A percentile compares a stretch with the other conserved stretches of the same genome.
Evolutionary conservation across 2,113 vertebrate genomes (phyloP).

Genomic region (Salvelinus fontinalis): DNA sequence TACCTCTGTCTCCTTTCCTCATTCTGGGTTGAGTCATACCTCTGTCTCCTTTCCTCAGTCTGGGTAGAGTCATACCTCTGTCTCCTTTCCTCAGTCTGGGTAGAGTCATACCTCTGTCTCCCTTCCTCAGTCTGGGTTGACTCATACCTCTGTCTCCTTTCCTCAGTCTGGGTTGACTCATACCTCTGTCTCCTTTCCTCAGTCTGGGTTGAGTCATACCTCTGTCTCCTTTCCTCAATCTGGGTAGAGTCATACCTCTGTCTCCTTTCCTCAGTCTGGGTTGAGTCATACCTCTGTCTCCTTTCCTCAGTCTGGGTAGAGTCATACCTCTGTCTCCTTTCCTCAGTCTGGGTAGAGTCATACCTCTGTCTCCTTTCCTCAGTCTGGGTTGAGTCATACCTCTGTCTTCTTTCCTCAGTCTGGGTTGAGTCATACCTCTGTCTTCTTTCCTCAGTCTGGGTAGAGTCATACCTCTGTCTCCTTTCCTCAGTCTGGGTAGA

Average conservation of each 20-base stretch:
- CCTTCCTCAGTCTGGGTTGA: conserved; percentile 35
- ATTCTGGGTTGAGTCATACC: conserved; percentile 48
- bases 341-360: conserved; percentile 45
- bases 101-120: conserved; percentile 38
- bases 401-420: too few relatives aligned
- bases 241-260: conserved; percentile 49
- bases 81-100: too few relatives aligned
- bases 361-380: neutral
- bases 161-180: too few relatives aligned
- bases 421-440: conserved; percentile 25
- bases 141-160: conserved; percentile 31
- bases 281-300: too few relatives aligned
- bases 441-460: conserved; percentile 30
- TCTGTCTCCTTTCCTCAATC: conserved; percentile 34
- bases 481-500: too few relatives aligned
- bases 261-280: too few relatives aligned
- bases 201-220: conserved; percentile 12
- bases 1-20: conserved; percentile 42
- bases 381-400: too few relatives aligned
- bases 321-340: conserved; percentile 40
- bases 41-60: too few relatives aligned
- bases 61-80: too few relatives aligned
- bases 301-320: too few relatives aligned
- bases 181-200: too few relatives aligned
- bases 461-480: conserved; percentile 46